Evolutionary conservation across 2,888 invertebrate genomes (phyloP), one percentile per base, ranked within the genome.

Genomic region (Plagodis pulveraria): DNA sequence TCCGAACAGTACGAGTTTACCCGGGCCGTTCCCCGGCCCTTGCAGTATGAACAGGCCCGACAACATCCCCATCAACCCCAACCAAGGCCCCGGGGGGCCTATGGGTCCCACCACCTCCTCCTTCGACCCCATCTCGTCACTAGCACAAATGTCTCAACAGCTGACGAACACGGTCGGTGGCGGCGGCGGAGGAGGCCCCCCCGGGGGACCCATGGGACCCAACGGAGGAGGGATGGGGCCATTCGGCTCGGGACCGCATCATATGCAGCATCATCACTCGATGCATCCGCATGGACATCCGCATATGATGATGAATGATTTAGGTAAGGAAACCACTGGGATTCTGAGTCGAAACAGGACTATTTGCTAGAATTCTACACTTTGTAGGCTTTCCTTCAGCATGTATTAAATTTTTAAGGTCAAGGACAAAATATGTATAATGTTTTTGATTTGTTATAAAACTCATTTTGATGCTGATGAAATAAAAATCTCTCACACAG

Each of bases 91-190:
- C 84, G 73, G 92, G 84, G 80, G 95, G 78, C 86, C 94, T 85
- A 74, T 95, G 94, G 90, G 94, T 86, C 76, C 89, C 6, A 71
- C 84, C 44, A 83, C 89, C 46, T 80, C 93, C 94, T 78, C 97
- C 80, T 98, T 98, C 86, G 98, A 98, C 93, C 98, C 98, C 0
- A 98, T 98, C 74, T 97, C 98, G 52, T 98, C 98, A 7, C 93
- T 98, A 76, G 98, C 98, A 56, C 98, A 98, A 87, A 98, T 98
- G 98, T 97, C 97, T 65, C 98, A 98, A 78, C 97, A 98, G 81
- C 89, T 98, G 67, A 97, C 98, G 10, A 97, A 96, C 76, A 96
- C 96, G 41, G 91, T 81, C 94, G 89, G 91, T n/a, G 88, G 86
- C 22, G 85, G 87, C n/a, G 87, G 86, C 38, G 84, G 87, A n/a